Evolutionary conservation across 2,113 vertebrate genomes (phyloP).

Genomic region (Cyphomyrus discorhynchus): DNA sequence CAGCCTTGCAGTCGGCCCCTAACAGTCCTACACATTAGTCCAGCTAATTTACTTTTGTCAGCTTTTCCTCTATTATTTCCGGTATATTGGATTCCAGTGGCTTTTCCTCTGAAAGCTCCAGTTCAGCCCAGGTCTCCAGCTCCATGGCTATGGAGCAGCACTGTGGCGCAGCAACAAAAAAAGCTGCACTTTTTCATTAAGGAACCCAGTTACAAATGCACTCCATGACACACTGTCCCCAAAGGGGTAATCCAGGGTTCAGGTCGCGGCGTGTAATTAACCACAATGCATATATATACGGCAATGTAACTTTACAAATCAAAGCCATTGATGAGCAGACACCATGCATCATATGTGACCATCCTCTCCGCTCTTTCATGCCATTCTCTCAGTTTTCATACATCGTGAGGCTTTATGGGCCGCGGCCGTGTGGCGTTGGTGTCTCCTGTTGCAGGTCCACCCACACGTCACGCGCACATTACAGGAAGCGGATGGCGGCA

Average conservation of each 20-base stretch:
- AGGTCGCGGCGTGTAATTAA: background rate
- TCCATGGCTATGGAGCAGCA: background rate
- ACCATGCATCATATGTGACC: background rate
- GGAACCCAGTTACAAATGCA: background rate
- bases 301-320: background rate
- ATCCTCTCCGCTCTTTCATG: background rate
- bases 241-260: background rate
- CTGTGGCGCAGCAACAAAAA: background rate
- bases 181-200: background rate
- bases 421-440: background rate
- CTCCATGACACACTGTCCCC: background rate
- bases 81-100: background rate
- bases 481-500: background rate
- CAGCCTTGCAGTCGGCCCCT: background rate
- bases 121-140: background rate
- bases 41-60: background rate
- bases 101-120: background rate
- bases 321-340: background rate
- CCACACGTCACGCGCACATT: background rate
- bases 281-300: background rate
- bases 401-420: background rate
- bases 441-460: background rate
- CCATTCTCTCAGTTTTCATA: background rate
- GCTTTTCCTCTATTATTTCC: background rate
- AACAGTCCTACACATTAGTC: background rate